phyloP scores from a whole-genome alignment of 2,888 invertebrate genomes.

The Diadegma fenestrale region DNA sequence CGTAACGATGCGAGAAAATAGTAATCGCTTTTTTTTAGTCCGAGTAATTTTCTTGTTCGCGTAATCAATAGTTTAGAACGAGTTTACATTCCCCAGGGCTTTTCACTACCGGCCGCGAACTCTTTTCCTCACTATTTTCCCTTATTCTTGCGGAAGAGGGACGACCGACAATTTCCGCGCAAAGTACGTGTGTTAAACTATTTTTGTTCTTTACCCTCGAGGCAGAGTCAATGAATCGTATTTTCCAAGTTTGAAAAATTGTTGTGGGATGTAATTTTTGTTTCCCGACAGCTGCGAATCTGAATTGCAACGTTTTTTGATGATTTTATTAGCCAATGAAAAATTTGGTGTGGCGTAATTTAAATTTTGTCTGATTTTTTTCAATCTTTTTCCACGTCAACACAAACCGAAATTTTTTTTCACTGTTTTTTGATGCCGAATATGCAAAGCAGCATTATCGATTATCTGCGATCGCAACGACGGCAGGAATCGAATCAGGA shows the following conservation, averaged over 20 bases:
- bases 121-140: constrained; percentile 17
- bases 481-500: constrained; percentile 59
- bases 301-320: too few species aligned
- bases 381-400: too few species aligned
- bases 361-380: not conserved
- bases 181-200: not conserved
- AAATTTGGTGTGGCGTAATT: not conserved
- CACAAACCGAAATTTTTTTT: too few species aligned
- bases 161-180: not conserved
- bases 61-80: constrained; percentile 54
- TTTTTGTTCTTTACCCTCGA: not conserved
- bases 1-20: constrained; percentile 37
- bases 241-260: not conserved
- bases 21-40: constrained; percentile 43
- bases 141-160: not conserved
- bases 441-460: constrained; percentile 62
- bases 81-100: constrained; percentile 28
- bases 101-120: constrained; percentile 51
- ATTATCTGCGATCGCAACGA: constrained; percentile 63
- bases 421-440: not conserved
- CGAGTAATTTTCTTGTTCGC: constrained; percentile 41
- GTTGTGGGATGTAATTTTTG: not conserved
- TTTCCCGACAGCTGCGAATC: not conserved
- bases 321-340: too few species aligned
- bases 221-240: not conserved